These are phyloP conservation scores for Leptinotarsa rubiginosa DNA, from an alignment of 2,888 invertebrate genomes.

Conservation along the genomic window DNA sequence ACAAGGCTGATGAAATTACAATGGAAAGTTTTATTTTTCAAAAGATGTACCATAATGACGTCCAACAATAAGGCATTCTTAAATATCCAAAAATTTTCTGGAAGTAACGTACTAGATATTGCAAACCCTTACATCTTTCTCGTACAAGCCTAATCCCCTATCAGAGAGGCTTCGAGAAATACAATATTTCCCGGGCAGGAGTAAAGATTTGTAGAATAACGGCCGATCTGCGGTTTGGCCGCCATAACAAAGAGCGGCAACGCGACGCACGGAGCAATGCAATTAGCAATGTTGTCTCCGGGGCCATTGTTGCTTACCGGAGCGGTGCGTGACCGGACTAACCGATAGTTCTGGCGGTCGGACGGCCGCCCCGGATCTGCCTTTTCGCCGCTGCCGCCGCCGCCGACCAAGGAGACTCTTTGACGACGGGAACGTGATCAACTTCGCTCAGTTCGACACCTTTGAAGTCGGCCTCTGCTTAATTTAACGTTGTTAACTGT, in stretches of 20 bases:
- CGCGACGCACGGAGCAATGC: constrained; percentile 60
- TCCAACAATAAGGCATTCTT: no score
- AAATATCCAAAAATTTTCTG: no score
- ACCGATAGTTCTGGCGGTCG: constrained; percentile 34
- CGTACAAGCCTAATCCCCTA: background rate
- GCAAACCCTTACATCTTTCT: no score
- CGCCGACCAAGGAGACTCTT: constrained; percentile 44
- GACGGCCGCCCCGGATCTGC: constrained; percentile 8
- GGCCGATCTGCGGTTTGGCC: constrained; percentile 53
- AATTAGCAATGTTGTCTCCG: constrained; percentile 65
- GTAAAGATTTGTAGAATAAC: constrained; percentile 51
- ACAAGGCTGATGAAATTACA: no score
- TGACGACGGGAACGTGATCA: constrained; percentile 57
- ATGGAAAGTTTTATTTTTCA: no score
- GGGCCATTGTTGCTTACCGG: constrained; percentile 65
- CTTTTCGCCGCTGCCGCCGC: constrained; percentile 16
- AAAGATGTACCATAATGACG: no score
- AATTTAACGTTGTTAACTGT: constrained; percentile 63
- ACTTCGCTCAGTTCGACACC: constrained; percentile 53
- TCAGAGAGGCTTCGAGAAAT: background rate
- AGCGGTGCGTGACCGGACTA: constrained; percentile 62
- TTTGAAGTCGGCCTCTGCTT: constrained; percentile 63
- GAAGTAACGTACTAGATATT: no score
- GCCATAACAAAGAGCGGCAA: constrained; percentile 53
- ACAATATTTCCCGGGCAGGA: background rate